Percentiles rank a stretch among this genome's conserved stretches.
phyloP scores from a whole-genome alignment of 2,113 vertebrate genomes.

The Neoarius graeffei region DNA sequence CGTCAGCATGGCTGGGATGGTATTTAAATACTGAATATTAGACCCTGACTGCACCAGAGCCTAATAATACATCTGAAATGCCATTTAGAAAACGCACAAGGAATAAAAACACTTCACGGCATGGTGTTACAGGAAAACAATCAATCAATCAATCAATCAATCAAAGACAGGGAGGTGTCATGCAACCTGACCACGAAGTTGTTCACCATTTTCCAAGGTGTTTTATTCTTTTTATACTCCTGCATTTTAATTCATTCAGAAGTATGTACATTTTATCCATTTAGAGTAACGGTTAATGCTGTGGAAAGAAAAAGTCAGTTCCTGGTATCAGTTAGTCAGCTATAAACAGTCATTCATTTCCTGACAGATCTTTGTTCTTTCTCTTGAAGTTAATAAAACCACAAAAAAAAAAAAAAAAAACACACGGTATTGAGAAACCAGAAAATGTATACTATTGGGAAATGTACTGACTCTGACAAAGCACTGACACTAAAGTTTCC shows the following conservation, averaged over 20 bases:
- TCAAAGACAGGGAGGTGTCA: neutral
- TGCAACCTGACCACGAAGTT: neutral
- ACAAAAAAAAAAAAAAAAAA: neutral
- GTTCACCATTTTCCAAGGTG: neutral
- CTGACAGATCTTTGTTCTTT: neutral
- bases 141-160: neutral
- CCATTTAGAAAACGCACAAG: neutral
- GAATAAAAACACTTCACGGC: no score
- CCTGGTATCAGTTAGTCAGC: neutral
- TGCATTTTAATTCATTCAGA: neutral
- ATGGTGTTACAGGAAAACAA: neutral
- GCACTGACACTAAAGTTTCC: neutral
- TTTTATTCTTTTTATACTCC: neutral
- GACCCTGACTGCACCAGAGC: neutral
- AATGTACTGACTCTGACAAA: neutral
- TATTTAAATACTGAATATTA: neutral
- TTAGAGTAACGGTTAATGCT: no score
- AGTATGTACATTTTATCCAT: neutral
- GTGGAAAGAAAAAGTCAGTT: neutral
- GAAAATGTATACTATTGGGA: neutral
- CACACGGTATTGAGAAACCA: neutral
- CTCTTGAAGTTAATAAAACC: neutral
- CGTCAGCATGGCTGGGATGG: neutral
- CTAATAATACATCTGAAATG: neutral
- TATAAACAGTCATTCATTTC: neutral